These are phyloP conservation scores for Glaucopsyche alexis DNA, from an alignment of 2,888 invertebrate species.

Conservation along the genomic window DNA sequence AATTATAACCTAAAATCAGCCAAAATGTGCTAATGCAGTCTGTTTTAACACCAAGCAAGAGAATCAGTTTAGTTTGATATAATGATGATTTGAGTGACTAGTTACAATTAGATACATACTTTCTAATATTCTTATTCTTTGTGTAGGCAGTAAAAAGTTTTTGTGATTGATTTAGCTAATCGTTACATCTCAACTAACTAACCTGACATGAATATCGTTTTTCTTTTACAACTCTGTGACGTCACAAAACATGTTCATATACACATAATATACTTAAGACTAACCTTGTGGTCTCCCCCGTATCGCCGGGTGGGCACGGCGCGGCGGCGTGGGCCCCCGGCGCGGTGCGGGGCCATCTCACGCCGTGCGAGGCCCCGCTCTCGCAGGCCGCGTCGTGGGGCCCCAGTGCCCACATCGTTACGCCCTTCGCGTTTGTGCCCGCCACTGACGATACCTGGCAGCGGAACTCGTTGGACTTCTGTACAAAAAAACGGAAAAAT, in stretches of 20 bases:
- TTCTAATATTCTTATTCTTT: too few relatives aligned
- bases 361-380: slow-evolving; percentile 78
- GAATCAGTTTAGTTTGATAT: background rate
- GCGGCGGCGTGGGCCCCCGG: slow-evolving; percentile 84
- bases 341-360: slow-evolving; percentile 82
- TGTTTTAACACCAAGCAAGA: background rate
- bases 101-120: too few relatives aligned
- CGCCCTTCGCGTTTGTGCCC: slow-evolving; percentile 70
- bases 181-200: too few relatives aligned
- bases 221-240: too few relatives aligned
- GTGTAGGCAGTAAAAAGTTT: too few relatives aligned
- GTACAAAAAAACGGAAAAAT: slow-evolving; percentile 31
- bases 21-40: background rate
- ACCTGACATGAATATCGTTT: too few relatives aligned
- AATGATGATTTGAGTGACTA: too few relatives aligned
- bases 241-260: too few relatives aligned
- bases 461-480: slow-evolving; percentile 89
- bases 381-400: slow-evolving; percentile 76
- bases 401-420: slow-evolving; percentile 83
- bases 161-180: too few relatives aligned
- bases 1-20: background rate
- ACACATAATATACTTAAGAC: too few relatives aligned
- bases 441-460: slow-evolving; percentile 84
- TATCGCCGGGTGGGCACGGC: slow-evolving; percentile 75
- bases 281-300: slow-evolving; percentile 66